A percentile compares a stretch with the other conserved stretches of the same genome.
Evolutionary conservation across 2,797 vertebrate genomes (phyloP).

Genomic region (Diplodus sargus): DNA sequence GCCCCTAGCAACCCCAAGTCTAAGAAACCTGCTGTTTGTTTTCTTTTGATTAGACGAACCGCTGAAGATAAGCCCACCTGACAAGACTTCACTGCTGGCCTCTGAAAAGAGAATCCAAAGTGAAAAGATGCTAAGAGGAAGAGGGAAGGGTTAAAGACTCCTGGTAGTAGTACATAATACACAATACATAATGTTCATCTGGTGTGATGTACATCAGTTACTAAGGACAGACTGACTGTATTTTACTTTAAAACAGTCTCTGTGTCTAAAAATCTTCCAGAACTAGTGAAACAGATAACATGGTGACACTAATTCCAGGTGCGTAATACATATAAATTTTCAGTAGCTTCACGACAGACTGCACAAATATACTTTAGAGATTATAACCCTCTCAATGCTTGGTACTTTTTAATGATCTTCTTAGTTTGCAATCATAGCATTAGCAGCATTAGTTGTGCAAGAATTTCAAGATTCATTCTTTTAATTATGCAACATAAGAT

Average conservation of each 20-base stretch:
- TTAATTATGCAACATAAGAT: too few relatives aligned
- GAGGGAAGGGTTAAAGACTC: conserved; percentile 41
- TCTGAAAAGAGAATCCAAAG: conserved; percentile 44
- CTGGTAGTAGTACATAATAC: conserved; percentile 5
- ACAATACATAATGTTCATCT: conserved; percentile 11
- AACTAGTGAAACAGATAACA: not conserved
- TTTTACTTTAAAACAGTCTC: not conserved
- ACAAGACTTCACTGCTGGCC: conserved; percentile 53
- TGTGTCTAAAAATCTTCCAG: not conserved
- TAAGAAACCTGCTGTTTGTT: conserved; percentile 72
- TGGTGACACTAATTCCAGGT: not conserved
- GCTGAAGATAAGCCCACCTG: conserved; percentile 61
- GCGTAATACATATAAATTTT: not conserved
- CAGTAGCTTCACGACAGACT: not conserved
- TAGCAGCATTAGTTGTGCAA: not conserved
- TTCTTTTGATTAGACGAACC: conserved; percentile 61
- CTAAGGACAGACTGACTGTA: not conserved
- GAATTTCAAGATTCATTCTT: too few relatives aligned
- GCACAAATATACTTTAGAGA: too few relatives aligned
- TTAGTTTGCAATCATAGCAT: not conserved
- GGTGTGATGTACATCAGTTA: conserved; percentile 22
- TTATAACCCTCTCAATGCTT: not conserved
- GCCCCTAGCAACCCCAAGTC: conserved; percentile 40
- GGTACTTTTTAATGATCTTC: not conserved
- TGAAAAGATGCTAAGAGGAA: conserved; percentile 40